Evolutionary conservation across 2,797 vertebrate genomes (phyloP), one percentile per base, ranked within the genome.

Genomic region (Neoniphon sammara): DNA sequence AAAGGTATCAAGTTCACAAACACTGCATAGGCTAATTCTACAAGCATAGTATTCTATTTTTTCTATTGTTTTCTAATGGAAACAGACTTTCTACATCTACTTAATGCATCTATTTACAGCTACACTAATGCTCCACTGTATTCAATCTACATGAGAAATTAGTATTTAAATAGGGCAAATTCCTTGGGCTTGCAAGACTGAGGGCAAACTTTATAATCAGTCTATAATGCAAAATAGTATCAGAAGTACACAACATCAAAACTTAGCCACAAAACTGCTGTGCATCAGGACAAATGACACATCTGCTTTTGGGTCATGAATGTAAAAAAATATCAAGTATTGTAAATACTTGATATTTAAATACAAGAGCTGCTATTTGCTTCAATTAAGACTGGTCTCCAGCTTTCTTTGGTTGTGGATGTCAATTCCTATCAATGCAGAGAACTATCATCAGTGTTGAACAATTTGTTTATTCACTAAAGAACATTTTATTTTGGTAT

Each of bases 1-100:
- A 20, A 61, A 70, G 0, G 58, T 56, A 27, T 71, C 61, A 69
- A 53, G 30, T 67, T 74, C 34, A 80, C 31, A 70, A 74, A 31
- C 27, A 8, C 30, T 7, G 9, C 58, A 10, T 39, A 1, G 5
- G 31, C 5, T 23, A 6, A 56, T 80, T 70, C 7, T 27, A 11
- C 30, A 49, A 25, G 8, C 10, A 18, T 44, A 68, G 44, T 57
- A 14, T 66, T 57, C 0, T 10, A 20, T 34, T 3, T 4, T 15
- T 23, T 47, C 23, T 20, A 20, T n/a, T 34, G 34, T 21, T 62
- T 60, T 44, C 1, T 55, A 30, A 14, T 21, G 1, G 11, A 65
- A 39, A 59, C 3, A 0, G 1, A 20, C 23, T 47, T 57, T 71
- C 6, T 53, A 30, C 27, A 4, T 1, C 9, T 15, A 10, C 23